Base-by-base conservation (phyloP, 2,888 invertebrate species). In the Apamea anceps region DNA sequence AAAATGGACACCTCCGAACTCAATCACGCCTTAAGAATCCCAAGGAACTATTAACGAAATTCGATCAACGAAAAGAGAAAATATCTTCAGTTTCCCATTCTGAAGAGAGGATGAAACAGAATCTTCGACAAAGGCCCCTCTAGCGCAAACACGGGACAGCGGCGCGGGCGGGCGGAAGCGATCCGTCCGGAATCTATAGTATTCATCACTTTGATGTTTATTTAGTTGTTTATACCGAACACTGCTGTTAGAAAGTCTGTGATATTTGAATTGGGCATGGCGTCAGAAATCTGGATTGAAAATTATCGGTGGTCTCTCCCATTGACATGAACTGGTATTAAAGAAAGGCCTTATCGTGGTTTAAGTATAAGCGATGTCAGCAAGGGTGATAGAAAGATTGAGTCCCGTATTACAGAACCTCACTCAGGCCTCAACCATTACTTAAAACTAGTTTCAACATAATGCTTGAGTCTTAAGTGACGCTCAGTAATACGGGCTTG, bases 1-100 rank as follows among this genome's bases (percentile, higher is more conserved):
- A 42, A 74, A 77, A 28, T 57, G 54, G 32, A 54, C n/a, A 32
- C 65, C 21, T 54, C 12, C 10, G 12, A 79, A 80, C 85, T 72
- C 67, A 48, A 75, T 77, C 65, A 8, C 37, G 60, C 8, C 74
- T 66, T 72, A 85, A 60, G 37, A 75, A 45, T 72, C 54, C 67
- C 37, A 77, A 76, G 63, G 82, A 88, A 87, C 85, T 85, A 88
- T 85, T 83, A 85, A 85, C 74, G 79, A 85, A 89, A 88, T 88
- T 79, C 83, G 85, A 88, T 86, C 74, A 71, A 75, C 10, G 32
- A 72, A 73, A 76, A 71, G n/a, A 71, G 21, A 75, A 80, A 88
- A 82, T 71, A 62, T 57, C 76, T 68, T 45, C 15, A 54, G 68
- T 62, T 80, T 83, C 77, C 67, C 68, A 82, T 71, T 86, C 37